Evolutionary conservation across 2,113 vertebrate species (phyloP), one percentile per base, ranked within the genome.

Genomic region (Noturus placidus): DNA sequence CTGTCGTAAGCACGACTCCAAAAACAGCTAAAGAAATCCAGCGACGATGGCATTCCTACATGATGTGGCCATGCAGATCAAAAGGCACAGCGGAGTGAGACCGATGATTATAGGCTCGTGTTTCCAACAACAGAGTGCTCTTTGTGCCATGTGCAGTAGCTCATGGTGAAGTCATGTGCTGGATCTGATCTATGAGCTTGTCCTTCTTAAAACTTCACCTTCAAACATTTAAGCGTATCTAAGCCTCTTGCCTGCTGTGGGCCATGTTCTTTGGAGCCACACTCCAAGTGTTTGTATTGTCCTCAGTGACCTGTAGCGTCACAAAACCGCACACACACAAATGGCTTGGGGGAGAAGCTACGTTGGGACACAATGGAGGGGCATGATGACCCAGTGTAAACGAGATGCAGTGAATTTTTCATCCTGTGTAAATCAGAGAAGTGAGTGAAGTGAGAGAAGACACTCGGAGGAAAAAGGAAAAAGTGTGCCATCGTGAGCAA

Each of bases 121-220:
- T 88, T 91, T 88, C 91, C 54, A 56, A 87, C 52, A 86, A 87
- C 87, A 87, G 86, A 82, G 82, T 69, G 30, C 56, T 77, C 83
- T 88, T 35, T 85, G 86, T 82, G 79, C 59, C 87, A 74, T 83
- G 83, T 54, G 78, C 72, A 69, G 7, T 38, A 80, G 87, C 76
- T n/a, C 59, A 57, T 72, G 38, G 11, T 61, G 84, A 46, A 70
- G 67, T 50, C 54, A 61, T 63, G 82, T 52, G 77, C 38, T n/a
- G 54, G 63, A 87, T 59, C 69, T 72, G 88, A 78, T 42, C 70
- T 42, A 42, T 38, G 19, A 80, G 87, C 77, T 76, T 77, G 70
- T 54, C 67, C 20, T 57, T 46, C 65, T 63, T 69, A 85, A 77
- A 86, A 74, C 6, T 69, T 50, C 5, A 10, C 57, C 38, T 76